Evolutionary conservation across 2,797 vertebrate species (phyloP).

Genomic region (Lithobates sylvaticus): DNA sequence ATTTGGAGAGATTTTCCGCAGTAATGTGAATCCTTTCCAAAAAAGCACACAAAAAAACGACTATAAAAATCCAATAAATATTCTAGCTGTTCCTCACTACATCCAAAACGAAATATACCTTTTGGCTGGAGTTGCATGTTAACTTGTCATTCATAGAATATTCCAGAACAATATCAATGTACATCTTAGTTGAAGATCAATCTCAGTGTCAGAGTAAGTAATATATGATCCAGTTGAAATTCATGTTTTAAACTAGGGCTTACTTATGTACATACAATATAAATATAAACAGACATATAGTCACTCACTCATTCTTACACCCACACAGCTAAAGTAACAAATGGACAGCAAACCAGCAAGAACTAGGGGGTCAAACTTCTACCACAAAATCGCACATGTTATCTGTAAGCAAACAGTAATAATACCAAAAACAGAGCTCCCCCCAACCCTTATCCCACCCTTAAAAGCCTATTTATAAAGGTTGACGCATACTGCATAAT

Average conservation of each 20-base stretch:
- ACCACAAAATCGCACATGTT: slow-evolving; percentile 32
- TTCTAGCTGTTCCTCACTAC: no score
- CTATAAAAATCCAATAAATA: no score
- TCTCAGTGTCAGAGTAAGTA: not conserved
- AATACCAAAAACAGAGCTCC: slow-evolving; percentile 49
- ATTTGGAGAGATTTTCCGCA: no score
- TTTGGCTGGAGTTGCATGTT: no score
- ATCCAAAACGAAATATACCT: no score
- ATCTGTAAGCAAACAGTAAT: slow-evolving; percentile 33
- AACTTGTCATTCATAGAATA: no score
- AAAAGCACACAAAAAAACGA: no score
- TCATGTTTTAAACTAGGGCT: not conserved
- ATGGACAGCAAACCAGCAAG: slow-evolving; percentile 30
- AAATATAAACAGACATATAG: slow-evolving; percentile 19
- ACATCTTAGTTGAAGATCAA: not conserved
- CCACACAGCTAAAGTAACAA: slow-evolving; percentile 51
- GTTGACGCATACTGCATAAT: not conserved
- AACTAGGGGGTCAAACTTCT: slow-evolving; percentile 40
- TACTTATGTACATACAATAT: slow-evolving; percentile 23
- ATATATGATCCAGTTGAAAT: not conserved
- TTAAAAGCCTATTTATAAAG: not conserved
- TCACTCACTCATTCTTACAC: slow-evolving; percentile 25
- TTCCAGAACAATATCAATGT: not conserved
- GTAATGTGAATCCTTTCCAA: no score
- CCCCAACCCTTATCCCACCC: not conserved